Evolutionary conservation across 2,113 vertebrate genomes (phyloP).

Genomic region (Holacanthus passer): DNA sequence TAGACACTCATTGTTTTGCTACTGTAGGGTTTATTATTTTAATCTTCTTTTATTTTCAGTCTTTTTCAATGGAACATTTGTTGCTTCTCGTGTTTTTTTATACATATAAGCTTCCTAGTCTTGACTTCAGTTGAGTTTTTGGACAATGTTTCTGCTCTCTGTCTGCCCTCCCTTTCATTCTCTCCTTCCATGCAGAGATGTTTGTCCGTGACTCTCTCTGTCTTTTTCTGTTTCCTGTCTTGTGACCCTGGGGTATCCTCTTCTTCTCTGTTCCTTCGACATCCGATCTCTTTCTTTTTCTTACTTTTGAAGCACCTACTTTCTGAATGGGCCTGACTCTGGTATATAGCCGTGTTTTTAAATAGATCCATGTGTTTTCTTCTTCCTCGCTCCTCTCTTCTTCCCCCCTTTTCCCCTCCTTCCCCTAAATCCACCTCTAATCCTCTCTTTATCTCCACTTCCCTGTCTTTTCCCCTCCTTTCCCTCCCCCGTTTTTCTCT

Average conservation of each 20-base stretch:
- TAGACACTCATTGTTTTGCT: conserved; percentile 25
- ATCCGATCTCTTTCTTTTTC: conserved; percentile 59
- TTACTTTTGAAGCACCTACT: conserved; percentile 71
- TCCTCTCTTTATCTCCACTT: conserved; percentile 77
- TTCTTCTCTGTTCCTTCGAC: conserved; percentile 57
- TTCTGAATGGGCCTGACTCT: conserved; percentile 81
- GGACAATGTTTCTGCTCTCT: conserved; percentile 75
- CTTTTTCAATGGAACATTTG: conserved; percentile 25
- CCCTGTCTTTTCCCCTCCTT: conserved; percentile 71
- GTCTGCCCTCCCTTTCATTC: conserved; percentile 76
- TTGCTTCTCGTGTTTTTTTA: conserved; percentile 31
- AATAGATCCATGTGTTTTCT: conserved; percentile 86
- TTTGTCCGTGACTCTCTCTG: conserved; percentile 74
- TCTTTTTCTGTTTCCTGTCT: conserved; percentile 75
- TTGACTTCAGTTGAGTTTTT: conserved; percentile 57
- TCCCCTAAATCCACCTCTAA: conserved; percentile 74
- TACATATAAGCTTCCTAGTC: conserved; percentile 33
- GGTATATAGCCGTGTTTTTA: conserved; percentile 82
- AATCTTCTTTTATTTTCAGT: conserved; percentile 8
- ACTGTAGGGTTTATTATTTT: conserved; percentile 17
- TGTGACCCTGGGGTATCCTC: conserved; percentile 67
- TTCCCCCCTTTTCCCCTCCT: conserved; percentile 68
- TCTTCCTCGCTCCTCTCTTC: conserved; percentile 81
- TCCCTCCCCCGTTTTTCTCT: conserved; percentile 64
- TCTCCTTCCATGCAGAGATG: conserved; percentile 76